Evolutionary conservation across 2,888 invertebrate species (phyloP).

Genomic region (Allygus modestus): DNA sequence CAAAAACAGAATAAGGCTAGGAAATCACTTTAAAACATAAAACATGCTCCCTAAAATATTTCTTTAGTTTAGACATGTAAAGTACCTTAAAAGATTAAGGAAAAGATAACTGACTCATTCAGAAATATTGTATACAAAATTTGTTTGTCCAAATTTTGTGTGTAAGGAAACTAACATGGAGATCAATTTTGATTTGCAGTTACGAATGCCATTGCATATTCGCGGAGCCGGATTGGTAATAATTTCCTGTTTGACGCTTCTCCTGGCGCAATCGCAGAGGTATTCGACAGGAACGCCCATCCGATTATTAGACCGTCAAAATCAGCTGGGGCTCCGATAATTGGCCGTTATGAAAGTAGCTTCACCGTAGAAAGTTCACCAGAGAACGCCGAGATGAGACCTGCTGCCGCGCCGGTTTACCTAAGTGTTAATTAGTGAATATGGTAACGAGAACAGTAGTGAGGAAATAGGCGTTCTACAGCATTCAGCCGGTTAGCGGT

Average conservation of each 20-base stretch:
- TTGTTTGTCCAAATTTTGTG: too few species aligned
- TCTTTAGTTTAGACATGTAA: too few species aligned
- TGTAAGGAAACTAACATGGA: too few species aligned
- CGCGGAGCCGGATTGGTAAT: neutral
- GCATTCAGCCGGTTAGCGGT: neutral
- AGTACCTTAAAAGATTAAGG: too few species aligned
- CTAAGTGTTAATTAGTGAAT: neutral
- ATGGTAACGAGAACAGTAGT: neutral
- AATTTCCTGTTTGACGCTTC: neutral
- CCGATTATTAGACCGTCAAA: conserved; percentile 27
- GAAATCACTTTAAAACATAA: too few species aligned
- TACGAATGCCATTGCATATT: too few species aligned
- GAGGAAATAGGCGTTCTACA: neutral
- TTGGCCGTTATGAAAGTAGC: neutral
- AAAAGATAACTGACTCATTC: too few species aligned
- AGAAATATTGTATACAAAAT: too few species aligned
- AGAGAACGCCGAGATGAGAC: neutral
- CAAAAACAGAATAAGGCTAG: too few species aligned
- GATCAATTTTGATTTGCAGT: too few species aligned
- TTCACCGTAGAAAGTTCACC: conserved; percentile 10
- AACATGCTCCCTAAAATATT: too few species aligned
- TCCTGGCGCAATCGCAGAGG: neutral
- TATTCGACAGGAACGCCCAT: neutral
- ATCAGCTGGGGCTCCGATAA: neutral
- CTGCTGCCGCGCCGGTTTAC: neutral